Conservation (phyloP, 1,140 invertebrate genomes). For the Theocolax elegans region DNA sequence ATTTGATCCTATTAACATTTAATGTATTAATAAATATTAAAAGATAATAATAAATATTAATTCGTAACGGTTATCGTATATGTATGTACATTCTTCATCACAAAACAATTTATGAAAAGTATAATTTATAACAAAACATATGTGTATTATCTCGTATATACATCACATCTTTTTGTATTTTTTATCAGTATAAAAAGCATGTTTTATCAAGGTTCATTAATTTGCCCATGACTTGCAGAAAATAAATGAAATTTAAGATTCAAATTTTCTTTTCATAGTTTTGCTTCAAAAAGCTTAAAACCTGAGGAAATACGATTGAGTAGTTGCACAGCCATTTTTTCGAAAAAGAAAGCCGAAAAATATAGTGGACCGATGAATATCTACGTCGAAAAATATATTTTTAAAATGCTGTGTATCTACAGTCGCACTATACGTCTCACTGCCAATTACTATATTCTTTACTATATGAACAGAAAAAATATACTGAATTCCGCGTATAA, state of each 20-base stretch:
- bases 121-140: no score
- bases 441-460: neutral
- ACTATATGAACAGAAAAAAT: neutral
- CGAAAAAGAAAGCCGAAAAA: conserved; percentile 21
- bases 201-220: neutral
- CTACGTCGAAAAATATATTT: conserved; percentile 16
- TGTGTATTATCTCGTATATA: no score
- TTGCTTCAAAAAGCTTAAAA: conserved; percentile 10
- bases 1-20: no score
- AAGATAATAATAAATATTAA: neutral
- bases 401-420: conserved; percentile 17
- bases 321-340: conserved; percentile 6
- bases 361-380: neutral
- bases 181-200: no score
- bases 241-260: neutral
- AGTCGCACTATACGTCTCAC: neutral
- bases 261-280: neutral
- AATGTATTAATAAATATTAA: no score
- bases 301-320: conserved; percentile 6
- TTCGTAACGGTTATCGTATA: neutral
- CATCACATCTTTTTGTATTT: no score
- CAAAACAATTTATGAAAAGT: no score
- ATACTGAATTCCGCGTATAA: no score
- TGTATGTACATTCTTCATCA: neutral
- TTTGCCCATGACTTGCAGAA: neutral